Conservation (phyloP, 2,113 vertebrate genomes). For the Hippocampus mohnikei region DNA sequence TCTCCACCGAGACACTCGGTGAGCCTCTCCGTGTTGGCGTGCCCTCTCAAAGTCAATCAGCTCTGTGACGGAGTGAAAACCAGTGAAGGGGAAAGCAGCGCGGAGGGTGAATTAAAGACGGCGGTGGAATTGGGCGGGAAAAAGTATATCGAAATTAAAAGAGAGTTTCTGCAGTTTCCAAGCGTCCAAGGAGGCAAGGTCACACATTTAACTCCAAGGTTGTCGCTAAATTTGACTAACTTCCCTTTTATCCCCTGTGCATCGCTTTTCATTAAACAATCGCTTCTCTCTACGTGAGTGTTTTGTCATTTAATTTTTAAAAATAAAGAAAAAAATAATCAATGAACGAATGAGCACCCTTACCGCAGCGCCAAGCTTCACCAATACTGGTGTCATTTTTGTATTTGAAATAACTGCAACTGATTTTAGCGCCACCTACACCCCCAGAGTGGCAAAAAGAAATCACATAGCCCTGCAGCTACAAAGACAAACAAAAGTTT, state of each 20-base stretch:
- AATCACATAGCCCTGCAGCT: too few relatives aligned
- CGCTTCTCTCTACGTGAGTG: neutral
- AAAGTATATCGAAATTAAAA: slow-evolving; percentile 1
- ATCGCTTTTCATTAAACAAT: neutral
- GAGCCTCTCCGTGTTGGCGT: slow-evolving; percentile 14
- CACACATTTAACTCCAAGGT: neutral
- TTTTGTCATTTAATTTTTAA: neutral
- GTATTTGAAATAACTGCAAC: too few relatives aligned
- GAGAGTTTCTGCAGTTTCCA: neutral
- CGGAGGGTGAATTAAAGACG: neutral
- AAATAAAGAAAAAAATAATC: too few relatives aligned
- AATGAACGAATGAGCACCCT: too few relatives aligned
- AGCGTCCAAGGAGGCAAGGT: neutral
- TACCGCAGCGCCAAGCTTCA: too few relatives aligned
- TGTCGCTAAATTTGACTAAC: neutral
- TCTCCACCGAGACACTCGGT: slow-evolving; percentile 28
- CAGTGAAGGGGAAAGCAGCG: neutral
- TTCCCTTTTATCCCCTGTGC: neutral
- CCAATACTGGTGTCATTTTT: too few relatives aligned
- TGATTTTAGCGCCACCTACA: too few relatives aligned
- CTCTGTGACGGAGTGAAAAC: slow-evolving; percentile 16
- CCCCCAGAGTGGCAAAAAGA: too few relatives aligned
- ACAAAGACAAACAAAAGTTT: too few relatives aligned
- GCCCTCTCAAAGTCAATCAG: slow-evolving; percentile 48
- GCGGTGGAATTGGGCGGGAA: neutral